These are phyloP conservation scores for Tenebrio molitor DNA, from an alignment of 1,140 invertebrate genomes.

Conservation along the genomic window DNA sequence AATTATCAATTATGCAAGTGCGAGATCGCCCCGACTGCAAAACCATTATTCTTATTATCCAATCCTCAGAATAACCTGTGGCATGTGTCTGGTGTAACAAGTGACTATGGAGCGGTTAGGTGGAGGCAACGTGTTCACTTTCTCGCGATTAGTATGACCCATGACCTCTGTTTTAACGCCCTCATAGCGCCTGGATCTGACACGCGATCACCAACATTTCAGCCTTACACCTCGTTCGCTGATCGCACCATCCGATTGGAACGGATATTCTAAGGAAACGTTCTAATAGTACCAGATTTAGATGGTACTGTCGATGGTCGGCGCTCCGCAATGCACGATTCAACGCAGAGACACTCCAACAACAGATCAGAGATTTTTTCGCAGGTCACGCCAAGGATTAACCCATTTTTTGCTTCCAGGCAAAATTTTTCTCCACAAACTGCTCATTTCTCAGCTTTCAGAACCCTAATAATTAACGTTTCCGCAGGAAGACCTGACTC, in stretches of 20 bases:
- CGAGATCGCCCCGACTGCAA: conserved; percentile 22
- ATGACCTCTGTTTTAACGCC: conserved; percentile 56
- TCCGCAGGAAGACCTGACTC: too few species aligned
- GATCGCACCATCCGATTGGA: conserved; percentile 50
- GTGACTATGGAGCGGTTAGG: conserved; percentile 38
- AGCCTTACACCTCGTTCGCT: conserved; percentile 52
- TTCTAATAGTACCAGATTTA: conserved; percentile 10
- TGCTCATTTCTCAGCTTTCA: too few species aligned
- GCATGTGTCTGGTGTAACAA: conserved; percentile 48
- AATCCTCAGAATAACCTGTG: conserved; percentile 39
- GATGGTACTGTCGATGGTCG: not conserved
- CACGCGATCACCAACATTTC: conserved; percentile 55
- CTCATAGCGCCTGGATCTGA: conserved; percentile 51
- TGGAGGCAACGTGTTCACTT: conserved; percentile 54
- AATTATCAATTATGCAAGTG: conserved; percentile 39
- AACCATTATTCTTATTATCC: conserved; percentile 48
- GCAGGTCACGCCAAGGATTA: too few species aligned
- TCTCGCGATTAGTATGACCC: conserved; percentile 59
- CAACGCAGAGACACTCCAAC: not conserved
- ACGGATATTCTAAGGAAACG: conserved; percentile 24
- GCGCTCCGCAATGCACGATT: conserved; percentile 19
- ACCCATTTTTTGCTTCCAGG: too few species aligned
- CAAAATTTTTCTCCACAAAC: too few species aligned
- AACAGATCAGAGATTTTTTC: too few species aligned
- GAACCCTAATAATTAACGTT: too few species aligned